Conservation (phyloP, 2,113 vertebrate species). For the Mirounga angustirostris region DNA sequence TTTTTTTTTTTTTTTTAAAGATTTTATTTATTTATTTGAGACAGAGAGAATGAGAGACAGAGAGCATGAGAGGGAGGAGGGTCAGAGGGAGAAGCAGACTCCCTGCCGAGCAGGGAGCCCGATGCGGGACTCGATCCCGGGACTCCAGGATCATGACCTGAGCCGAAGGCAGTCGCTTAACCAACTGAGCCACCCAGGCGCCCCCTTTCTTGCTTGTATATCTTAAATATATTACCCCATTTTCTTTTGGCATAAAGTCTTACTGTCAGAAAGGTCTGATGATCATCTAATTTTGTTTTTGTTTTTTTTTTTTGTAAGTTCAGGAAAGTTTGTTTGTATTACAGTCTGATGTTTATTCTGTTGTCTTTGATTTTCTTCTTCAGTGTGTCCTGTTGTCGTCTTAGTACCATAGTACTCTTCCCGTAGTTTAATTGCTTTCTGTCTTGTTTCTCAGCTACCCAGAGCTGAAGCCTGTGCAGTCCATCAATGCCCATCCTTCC, state of each 20-base stretch:
- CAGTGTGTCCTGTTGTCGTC: not conserved
- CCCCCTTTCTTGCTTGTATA: not conserved
- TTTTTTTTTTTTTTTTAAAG: not conserved
- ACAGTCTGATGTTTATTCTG: not conserved
- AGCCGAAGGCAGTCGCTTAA: too few relatives aligned
- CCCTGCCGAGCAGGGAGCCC: too few relatives aligned
- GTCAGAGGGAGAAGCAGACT: too few relatives aligned
- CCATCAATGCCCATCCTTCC: constrained; percentile 98
- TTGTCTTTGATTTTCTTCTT: not conserved
- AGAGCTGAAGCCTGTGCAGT: constrained; percentile 98
- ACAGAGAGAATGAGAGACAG: too few relatives aligned
- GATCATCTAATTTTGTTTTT: not conserved
- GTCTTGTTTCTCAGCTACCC: constrained; percentile 91
- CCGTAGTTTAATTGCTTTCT: not conserved
- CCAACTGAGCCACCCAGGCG: too few relatives aligned
- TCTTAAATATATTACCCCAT: not conserved
- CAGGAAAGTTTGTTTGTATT: constrained; percentile 21
- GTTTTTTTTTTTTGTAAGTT: not conserved
- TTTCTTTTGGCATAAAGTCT: not conserved
- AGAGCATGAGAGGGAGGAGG: too few relatives aligned
- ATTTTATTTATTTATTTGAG: too few relatives aligned
- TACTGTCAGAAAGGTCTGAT: not conserved
- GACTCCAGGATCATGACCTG: too few relatives aligned
- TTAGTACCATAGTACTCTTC: not conserved
- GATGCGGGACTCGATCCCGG: too few relatives aligned